Evolutionary conservation across 2,797 vertebrate genomes (phyloP).

Genomic region (Phylloscopus collybita): DNA sequence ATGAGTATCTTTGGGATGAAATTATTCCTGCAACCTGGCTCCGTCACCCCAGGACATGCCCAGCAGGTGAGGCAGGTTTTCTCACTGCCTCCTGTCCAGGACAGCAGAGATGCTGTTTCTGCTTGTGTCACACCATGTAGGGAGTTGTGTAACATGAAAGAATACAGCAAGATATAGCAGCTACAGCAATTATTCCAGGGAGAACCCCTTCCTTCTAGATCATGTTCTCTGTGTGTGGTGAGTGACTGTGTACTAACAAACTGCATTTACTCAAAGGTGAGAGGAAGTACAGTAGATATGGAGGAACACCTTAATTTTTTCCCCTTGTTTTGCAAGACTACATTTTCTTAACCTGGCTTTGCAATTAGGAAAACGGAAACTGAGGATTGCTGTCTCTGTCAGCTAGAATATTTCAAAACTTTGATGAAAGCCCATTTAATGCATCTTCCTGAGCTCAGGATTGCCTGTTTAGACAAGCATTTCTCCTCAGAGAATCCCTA

Average conservation of each 20-base stretch:
- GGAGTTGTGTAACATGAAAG: background rate
- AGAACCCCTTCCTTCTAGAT: background rate
- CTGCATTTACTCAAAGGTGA: background rate
- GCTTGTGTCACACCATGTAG: background rate
- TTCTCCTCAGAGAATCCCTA: background rate
- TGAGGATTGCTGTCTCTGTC: background rate
- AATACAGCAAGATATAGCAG: background rate
- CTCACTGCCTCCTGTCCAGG: background rate
- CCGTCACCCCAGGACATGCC: background rate
- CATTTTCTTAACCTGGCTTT: background rate
- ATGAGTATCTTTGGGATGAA: background rate
- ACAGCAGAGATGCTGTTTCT: background rate
- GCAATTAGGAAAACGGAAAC: background rate
- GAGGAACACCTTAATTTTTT: fast-evolving
- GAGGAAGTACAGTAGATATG: background rate
- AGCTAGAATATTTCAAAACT: background rate
- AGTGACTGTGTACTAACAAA: background rate
- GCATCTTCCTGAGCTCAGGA: background rate
- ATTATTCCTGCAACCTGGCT: background rate
- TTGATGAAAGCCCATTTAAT: background rate
- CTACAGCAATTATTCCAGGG: background rate
- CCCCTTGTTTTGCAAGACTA: background rate
- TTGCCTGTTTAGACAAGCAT: background rate
- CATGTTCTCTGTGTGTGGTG: background rate
- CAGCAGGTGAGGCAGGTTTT: background rate